Percentiles rank a stretch among this genome's conserved stretches.
These are phyloP conservation scores for Pilophorus perplexus DNA, from an alignment of 2,888 invertebrate genomes.

Conservation along the genomic window DNA sequence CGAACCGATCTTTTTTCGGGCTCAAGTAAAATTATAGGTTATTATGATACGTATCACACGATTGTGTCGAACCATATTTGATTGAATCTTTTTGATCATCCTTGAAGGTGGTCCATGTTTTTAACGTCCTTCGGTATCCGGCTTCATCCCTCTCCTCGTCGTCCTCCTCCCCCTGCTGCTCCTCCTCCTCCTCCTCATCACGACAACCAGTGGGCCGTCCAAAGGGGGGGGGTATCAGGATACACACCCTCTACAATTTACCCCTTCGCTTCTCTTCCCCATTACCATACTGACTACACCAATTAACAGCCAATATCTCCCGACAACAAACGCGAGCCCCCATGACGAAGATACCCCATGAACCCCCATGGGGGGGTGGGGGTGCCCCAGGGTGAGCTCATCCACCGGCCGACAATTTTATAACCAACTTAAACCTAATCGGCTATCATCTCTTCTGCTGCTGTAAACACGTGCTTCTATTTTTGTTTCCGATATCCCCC, in stretches of 20 bases:
- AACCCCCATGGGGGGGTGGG: no score
- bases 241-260: conserved; percentile 33
- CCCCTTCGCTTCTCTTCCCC: conserved; percentile 29
- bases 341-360: no score
- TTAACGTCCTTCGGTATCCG: no score
- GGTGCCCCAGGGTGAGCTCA: conserved; percentile 29
- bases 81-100: no score
- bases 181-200: neutral
- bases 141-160: no score
- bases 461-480: conserved; percentile 18
- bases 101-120: no score
- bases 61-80: no score
- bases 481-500: neutral
- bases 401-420: conserved; percentile 28
- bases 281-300: conserved; percentile 41
- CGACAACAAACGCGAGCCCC: conserved; percentile 38
- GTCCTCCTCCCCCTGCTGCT: neutral
- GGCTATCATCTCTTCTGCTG: conserved; percentile 31
- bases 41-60: no score
- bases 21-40: no score
- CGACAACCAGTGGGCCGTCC: neutral
- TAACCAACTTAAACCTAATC: conserved; percentile 40
- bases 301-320: conserved; percentile 39
- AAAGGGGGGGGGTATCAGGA: conserved; percentile 24
- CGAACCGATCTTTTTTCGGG: no score